These are phyloP conservation scores for Elanoides forficatus DNA, from an alignment of 2,113 vertebrate genomes.

Conservation along the genomic window DNA sequence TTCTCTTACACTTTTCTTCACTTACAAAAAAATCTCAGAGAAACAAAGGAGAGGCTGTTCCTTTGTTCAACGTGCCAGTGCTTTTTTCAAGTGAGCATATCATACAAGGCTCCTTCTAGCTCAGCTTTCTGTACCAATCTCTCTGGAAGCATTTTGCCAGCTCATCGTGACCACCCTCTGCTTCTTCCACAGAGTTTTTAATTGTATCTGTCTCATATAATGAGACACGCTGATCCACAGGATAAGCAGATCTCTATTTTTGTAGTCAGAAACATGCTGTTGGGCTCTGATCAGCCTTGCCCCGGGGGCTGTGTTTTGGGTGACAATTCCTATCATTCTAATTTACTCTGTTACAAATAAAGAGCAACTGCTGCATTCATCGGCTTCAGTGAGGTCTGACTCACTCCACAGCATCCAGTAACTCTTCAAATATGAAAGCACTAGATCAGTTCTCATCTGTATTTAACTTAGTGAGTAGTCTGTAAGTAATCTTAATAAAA, in stretches of 20 bases:
- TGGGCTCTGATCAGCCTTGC: neutral
- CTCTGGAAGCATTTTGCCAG: fast-evolving
- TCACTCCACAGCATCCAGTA: neutral
- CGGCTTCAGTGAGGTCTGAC: neutral
- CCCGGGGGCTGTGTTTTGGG: neutral
- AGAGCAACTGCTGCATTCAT: neutral
- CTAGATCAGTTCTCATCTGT: neutral
- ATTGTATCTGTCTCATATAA: neutral
- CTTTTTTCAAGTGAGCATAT: neutral
- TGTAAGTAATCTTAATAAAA: neutral
- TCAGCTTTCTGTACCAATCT: neutral
- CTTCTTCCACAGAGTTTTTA: neutral
- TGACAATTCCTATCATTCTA: neutral
- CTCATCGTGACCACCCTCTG: too few species aligned
- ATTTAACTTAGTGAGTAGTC: neutral
- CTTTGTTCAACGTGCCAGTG: neutral
- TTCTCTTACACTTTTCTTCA: neutral
- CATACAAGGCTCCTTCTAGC: neutral
- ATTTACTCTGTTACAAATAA: neutral
- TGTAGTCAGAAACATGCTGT: fast-evolving
- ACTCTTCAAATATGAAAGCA: neutral
- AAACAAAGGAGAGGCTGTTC: neutral
- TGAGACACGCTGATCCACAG: neutral
- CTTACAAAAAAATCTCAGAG: neutral
- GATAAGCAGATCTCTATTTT: neutral